A percentile compares a stretch with the other conserved stretches of the same genome.
phyloP scores from a whole-genome alignment of 2,113 vertebrate genomes.

The Lophura nycthemera region DNA sequence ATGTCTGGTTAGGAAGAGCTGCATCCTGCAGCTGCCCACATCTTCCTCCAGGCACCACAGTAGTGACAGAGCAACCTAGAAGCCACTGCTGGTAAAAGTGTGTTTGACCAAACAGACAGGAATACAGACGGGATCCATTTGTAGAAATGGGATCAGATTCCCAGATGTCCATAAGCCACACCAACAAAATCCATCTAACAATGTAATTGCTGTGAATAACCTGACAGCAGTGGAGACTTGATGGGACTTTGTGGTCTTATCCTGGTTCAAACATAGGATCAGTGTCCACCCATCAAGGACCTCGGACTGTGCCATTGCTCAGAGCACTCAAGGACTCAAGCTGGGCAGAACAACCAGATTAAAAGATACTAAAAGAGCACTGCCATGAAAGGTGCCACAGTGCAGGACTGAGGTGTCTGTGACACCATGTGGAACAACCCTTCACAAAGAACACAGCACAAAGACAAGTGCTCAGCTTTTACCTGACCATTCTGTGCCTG shows the following conservation, averaged over 20 bases:
- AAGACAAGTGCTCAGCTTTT: rapidly evolving
- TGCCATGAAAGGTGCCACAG: not conserved
- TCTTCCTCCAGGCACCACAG: not conserved
- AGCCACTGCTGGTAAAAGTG: not conserved
- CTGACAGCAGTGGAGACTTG: not conserved
- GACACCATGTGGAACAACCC: not conserved
- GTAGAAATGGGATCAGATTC: not conserved
- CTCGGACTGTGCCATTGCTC: not conserved
- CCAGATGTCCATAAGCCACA: not conserved
- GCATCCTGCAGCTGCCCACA: not conserved
- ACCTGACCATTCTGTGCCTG: not conserved
- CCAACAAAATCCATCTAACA: not conserved
- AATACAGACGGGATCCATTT: not conserved
- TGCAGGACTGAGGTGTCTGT: not conserved
- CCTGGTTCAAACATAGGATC: rapidly evolving
- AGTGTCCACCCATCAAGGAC: not conserved
- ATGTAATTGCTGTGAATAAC: not conserved
- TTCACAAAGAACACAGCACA: not conserved
- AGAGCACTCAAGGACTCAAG: not conserved
- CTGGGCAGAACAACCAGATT: not conserved
- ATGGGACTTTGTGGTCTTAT: not conserved
- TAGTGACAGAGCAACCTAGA: not conserved
- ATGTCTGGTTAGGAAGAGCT: not conserved
- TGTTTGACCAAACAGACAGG: not conserved
- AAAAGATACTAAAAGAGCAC: not conserved